Base-by-base conservation (phyloP, 2,113 vertebrate genomes). In the Malurus elegans region DNA sequence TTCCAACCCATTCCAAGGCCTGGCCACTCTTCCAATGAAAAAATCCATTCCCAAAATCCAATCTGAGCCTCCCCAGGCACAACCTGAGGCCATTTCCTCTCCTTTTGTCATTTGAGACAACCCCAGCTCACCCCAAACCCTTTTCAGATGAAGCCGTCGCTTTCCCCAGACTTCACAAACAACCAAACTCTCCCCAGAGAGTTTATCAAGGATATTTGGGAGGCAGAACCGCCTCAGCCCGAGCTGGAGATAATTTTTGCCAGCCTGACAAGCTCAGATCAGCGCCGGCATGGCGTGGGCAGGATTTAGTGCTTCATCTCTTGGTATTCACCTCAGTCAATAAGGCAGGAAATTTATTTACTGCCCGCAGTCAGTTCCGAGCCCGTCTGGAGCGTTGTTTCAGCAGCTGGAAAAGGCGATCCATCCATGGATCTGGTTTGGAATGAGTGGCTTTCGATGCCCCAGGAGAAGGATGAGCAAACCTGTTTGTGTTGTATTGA, bases 281-380 rank as follows among this genome's bases (percentile, higher is more conserved):
- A 54, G 50, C 69, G 72, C 48, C 48, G 71, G 53, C 31, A 14
- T 6, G 36, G 66, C 44, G 10, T 4, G 67, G 84, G 82, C 84
- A 95, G 86, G 75, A 92, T 94, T 95, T 93, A 92, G 69, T 60
- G 71, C 74, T 80, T 73, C 93, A 50, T 89, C 93, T 93, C 85
- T 88, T 80, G n/a, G 80, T 78, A 61, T 95, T 79, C 93, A 57
- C 83, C 82, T 89, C 85, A 96, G 79, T 96, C 70, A 94, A 44
- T 78, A 85, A 88, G 79, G 69, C 82, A 92, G 61, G 74, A 56
- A 74, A 95, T 96, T 93, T 89, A 80, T 91, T 95, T 95, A 74
- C 54, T 96, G 83, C 57, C 70, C 66, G n/a, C 91, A 92, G 82
- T 50, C 21, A 31, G 78, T 66, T 88, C 62, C 90, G 69, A 84